phyloP scores from a whole-genome alignment of 2,113 vertebrate species.

The Chloroceryle aenea region DNA sequence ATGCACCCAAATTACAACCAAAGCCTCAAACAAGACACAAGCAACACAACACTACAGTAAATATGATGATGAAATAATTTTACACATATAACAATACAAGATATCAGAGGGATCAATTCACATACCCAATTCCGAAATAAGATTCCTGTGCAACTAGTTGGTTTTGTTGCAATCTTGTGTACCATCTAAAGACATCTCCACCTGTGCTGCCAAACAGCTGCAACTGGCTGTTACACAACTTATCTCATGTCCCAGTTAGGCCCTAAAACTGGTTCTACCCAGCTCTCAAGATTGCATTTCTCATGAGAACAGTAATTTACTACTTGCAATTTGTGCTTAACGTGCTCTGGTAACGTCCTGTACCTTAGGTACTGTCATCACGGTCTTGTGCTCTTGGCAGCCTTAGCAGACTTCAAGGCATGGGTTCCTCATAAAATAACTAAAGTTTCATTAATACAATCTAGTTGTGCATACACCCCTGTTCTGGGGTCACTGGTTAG shows the following conservation, averaged over 20 bases:
- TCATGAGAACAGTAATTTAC: not conserved
- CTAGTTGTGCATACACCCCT: not conserved
- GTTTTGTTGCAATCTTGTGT: constrained; percentile 42
- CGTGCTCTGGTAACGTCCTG: not conserved
- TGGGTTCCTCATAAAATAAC: not conserved
- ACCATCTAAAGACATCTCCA: constrained; percentile 11
- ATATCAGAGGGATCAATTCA: constrained; percentile 5
- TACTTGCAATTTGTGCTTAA: not conserved
- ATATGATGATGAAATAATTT: not conserved
- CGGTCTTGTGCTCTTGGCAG: not conserved
- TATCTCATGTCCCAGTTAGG: not conserved
- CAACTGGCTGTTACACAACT: constrained; percentile 33
- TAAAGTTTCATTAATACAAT: not conserved
- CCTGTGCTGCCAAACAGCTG: constrained; percentile 34
- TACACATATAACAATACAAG: not conserved
- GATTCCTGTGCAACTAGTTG: constrained; percentile 3
- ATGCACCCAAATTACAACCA: not conserved
- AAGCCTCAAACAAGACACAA: not conserved
- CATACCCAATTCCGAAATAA: not conserved
- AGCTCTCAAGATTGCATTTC: not conserved
- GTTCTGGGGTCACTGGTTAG: not conserved
- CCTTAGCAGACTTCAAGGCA: not conserved
- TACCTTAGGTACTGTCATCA: accelerated
- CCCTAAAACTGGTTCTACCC: constrained; percentile 9
- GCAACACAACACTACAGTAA: not conserved